Percentiles rank a stretch among this genome's conserved stretches.
Conservation (phyloP, 2,888 invertebrate species). For the Colletes collaris region DNA sequence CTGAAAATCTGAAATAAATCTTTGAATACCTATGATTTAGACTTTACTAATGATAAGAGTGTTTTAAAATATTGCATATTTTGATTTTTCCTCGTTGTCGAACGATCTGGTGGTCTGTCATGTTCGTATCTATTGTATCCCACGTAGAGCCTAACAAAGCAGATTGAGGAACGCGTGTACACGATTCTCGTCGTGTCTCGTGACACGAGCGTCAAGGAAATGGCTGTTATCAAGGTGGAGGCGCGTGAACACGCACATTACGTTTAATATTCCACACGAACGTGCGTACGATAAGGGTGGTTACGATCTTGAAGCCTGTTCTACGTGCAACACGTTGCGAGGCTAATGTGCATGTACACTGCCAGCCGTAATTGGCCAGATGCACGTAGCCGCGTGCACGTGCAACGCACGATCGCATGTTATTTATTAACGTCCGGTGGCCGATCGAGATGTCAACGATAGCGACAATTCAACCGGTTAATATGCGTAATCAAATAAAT, state of each 20-base stretch:
- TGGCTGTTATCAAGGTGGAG: constrained; percentile 57
- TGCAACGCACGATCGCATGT: constrained; percentile 45
- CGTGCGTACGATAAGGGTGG: constrained; percentile 65
- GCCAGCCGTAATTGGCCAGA: constrained; percentile 53
- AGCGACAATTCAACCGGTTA: constrained; percentile 48
- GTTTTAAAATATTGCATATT: too few relatives aligned
- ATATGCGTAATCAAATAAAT: constrained; percentile 29
- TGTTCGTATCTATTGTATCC: not conserved
- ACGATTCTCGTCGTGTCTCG: constrained; percentile 37
- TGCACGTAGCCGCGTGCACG: constrained; percentile 44
- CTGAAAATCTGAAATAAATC: too few relatives aligned
- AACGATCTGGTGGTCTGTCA: too few relatives aligned
- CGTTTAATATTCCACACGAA: constrained; percentile 56
- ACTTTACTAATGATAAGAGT: too few relatives aligned
- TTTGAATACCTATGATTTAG: too few relatives aligned
- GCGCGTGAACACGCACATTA: constrained; percentile 69
- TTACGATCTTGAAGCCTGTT: constrained; percentile 54
- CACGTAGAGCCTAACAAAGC: constrained; percentile 5
- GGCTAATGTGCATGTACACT: constrained; percentile 44
- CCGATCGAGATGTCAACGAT: constrained; percentile 43
- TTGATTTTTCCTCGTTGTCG: too few relatives aligned
- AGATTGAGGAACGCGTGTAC: not conserved
- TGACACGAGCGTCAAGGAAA: constrained; percentile 40
- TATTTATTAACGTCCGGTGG: constrained; percentile 56
- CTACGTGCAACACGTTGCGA: constrained; percentile 63